Evolutionary conservation across 2,113 vertebrate genomes (phyloP), one percentile per base, ranked within the genome.

Genomic region (Engraulis encrasicolus): DNA sequence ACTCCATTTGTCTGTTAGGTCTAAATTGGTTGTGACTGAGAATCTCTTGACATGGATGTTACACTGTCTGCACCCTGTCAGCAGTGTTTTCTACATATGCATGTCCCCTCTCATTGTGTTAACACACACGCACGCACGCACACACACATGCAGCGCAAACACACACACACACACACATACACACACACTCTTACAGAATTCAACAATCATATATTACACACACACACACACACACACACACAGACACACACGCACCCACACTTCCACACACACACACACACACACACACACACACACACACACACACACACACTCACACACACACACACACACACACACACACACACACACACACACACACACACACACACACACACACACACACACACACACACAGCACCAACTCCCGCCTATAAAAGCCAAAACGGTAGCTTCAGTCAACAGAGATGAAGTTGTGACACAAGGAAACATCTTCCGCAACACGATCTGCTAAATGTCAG

Each of bases 401-500:
- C 40, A n/a, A n/a, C n/a, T n/a, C n/a, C n/a, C n/a, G n/a, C 40
- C 40, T 9, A 3, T 45, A 45, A 45, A 45, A 3, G 40, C 40
- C 40, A 45, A 45, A 92, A 92, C 92, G 93, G 90, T 92, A 92
- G 90, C 92, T 93, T 91, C 91, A 94, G 92, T 95, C 92, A 94
- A 94, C 87, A 94, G 84, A 89, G 80, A 86, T 85, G 90, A 91
- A 92, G 91, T 92, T 91, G 88, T 92, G 91, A 93, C 91, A 92
- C 87, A 87, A 91, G 87, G 89, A 88, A 86, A 89, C 90, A 90
- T 86, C 91, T 86, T 90, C n/a, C 92, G 90, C 89, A 91, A 84
- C 92, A 91, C n/a, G 91, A 94, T 94, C 93, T 94, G 91, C 91
- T 95, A 95, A 95, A 96, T 95, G 94, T 95, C 94, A 95, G 93